Conservation (phyloP, 1,140 invertebrate species). For the Rhagoletis zephyria region DNA sequence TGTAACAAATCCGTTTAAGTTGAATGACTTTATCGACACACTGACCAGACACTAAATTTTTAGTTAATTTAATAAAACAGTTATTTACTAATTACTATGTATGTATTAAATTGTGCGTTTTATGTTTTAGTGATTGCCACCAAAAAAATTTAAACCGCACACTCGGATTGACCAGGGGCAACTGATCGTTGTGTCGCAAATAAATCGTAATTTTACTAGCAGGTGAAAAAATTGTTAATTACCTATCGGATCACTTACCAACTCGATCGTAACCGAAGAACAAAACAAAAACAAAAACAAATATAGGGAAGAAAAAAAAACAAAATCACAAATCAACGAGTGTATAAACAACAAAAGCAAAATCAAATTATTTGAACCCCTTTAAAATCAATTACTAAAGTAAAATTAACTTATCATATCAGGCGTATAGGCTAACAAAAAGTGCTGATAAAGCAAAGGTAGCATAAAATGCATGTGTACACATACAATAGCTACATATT, state of each 20-base stretch:
- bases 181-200: not conserved
- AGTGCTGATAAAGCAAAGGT: not conserved
- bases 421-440: not conserved
- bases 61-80: no score
- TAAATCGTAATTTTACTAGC: not conserved
- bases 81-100: no score
- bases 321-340: not conserved
- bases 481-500: not conserved
- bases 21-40: no score
- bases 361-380: constrained; percentile 22
- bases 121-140: not conserved
- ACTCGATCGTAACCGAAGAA: not conserved
- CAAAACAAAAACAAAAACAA: constrained; percentile 12
- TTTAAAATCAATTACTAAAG: constrained; percentile 47
- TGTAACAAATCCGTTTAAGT: no score
- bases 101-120: no score
- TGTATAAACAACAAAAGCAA: constrained; percentile 5
- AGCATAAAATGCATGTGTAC: not conserved
- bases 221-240: not conserved
- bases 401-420: constrained; percentile 48
- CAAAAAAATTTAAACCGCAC: constrained; percentile 22
- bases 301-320: not conserved
- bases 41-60: no score
- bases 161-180: not conserved
- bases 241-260: not conserved